Evolutionary conservation across 2,888 invertebrate genomes (phyloP).

Genomic region (Netelia inedita): DNA sequence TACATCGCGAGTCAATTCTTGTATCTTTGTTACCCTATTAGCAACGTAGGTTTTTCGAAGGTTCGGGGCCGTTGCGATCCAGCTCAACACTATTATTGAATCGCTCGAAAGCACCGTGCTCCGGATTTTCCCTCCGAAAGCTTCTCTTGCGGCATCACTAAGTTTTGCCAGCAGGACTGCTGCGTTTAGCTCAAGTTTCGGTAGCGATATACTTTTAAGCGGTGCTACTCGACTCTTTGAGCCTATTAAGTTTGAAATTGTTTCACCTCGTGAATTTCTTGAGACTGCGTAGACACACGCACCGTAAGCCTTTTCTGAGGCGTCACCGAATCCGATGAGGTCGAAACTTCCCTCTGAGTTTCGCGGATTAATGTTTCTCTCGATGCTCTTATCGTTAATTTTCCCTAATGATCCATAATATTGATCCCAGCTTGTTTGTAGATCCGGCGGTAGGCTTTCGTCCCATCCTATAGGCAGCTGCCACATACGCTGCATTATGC

Average conservation of each 20-base stretch:
- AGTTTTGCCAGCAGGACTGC: conserved; percentile 24
- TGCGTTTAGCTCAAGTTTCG: conserved; percentile 25
- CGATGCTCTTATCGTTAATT: conserved; percentile 52
- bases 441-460: conserved; percentile 26
- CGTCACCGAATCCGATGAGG: conserved; percentile 71
- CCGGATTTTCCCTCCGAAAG: conserved; percentile 8
- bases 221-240: conserved; percentile 23
- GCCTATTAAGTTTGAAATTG: neutral
- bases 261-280: neutral
- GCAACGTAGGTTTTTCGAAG: conserved; percentile 62
- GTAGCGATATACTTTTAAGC: conserved; percentile 22
- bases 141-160: neutral
- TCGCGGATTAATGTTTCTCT: conserved; percentile 45
- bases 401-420: conserved; percentile 42
- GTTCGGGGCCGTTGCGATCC: conserved; percentile 56
- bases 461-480: conserved; percentile 32
- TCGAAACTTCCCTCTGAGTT: conserved; percentile 29
- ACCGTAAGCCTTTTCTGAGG: conserved; percentile 71
- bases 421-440: conserved; percentile 8
- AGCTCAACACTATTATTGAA: conserved; percentile 62
- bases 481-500: conserved; percentile 50
- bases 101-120: conserved; percentile 17
- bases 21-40: conserved; percentile 64
- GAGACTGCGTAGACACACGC: conserved; percentile 68
- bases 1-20: conserved; percentile 25